phyloP scores from a whole-genome alignment of 1,140 invertebrate genomes.

The Ceratitis capitata region DNA sequence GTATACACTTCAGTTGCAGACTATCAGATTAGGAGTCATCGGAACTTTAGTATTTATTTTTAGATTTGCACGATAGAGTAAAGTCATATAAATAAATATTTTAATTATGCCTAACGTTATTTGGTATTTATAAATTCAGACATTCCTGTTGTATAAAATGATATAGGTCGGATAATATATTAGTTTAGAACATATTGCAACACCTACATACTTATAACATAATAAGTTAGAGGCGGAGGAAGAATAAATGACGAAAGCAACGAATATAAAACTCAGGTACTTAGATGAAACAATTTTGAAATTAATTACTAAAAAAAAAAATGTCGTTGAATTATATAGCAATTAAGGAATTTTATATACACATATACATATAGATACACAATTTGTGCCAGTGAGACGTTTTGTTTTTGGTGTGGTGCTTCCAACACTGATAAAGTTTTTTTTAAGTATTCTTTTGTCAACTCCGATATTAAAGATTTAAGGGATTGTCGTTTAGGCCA shows the following conservation, averaged over 20 bases:
- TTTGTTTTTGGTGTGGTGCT: not conserved
- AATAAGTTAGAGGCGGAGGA: not conserved
- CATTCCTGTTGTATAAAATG: not conserved
- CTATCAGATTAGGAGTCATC: not conserved
- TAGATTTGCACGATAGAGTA: not conserved
- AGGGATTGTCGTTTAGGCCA: not conserved
- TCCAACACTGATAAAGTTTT: not conserved
- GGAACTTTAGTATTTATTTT: not conserved
- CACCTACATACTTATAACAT: not conserved
- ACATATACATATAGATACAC: not conserved
- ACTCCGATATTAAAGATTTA: not conserved
- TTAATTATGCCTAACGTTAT: too few relatives aligned
- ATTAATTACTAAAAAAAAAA: conserved; percentile 10
- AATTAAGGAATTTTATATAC: not conserved
- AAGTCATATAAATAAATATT: too few relatives aligned
- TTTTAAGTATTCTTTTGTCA: not conserved
- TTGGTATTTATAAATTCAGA: not conserved
- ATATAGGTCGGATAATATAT: too few relatives aligned
- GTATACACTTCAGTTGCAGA: not conserved
- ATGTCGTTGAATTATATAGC: not conserved
- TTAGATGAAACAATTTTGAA: conserved; percentile 29
- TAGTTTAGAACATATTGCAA: not conserved
- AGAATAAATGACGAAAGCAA: not conserved
- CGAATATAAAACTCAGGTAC: conserved; percentile 33
- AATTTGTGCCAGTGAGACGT: conserved; percentile 21